Evolutionary conservation across 2,113 vertebrate species (phyloP), one percentile per base, ranked within the genome.

Genomic region (Sphyrna mokarran): DNA sequence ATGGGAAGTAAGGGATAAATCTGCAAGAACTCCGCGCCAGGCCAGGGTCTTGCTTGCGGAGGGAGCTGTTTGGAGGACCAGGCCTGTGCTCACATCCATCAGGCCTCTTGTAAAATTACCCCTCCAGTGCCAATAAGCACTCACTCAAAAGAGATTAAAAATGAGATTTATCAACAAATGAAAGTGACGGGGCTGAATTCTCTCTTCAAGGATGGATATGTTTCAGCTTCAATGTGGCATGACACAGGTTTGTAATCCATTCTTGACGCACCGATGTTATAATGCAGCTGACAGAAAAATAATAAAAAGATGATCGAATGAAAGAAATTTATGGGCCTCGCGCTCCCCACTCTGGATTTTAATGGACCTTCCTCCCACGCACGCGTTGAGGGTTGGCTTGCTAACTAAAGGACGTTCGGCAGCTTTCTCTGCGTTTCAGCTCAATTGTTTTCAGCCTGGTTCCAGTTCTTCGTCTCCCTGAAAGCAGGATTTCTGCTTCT

Each of bases 61-160:
- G 61, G 58, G n/a, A 40, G 89, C 33, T 20, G 4, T 63, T 89
- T 37, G 33, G 33, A 63, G 33, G 29, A 40, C n/a, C 14, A 16
- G 1, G 5, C 20, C 89, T 37, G 61, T 66, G 16, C 89, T 93
- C 61, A 93, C n/a, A 40, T 66, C 89, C 29, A 66, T 68, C 61
- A 68, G 37, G 48, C 8, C 61, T 66, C 33, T 40, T 68, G 89
- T 61, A 93, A 93, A 68, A 93, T 68, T 66, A 93, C 18, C 61
- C 58, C 63, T 93, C 61, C 68, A 61, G 58, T 93, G 89, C 89
- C 61, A 91, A 91, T 66, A 66, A 20, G 58, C n/a, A 61, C 20
- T 40, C 89, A 91, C 89, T n/a, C 89, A 37, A 93, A 93, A 93
- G 20, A 93, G 89, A 93, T 93, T 93, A 68, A 93, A 93, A 93